Evolutionary conservation across 2,888 invertebrate genomes (phyloP), one percentile per base, ranked within the genome.

Genomic region (Rugalucina vietnamica): DNA sequence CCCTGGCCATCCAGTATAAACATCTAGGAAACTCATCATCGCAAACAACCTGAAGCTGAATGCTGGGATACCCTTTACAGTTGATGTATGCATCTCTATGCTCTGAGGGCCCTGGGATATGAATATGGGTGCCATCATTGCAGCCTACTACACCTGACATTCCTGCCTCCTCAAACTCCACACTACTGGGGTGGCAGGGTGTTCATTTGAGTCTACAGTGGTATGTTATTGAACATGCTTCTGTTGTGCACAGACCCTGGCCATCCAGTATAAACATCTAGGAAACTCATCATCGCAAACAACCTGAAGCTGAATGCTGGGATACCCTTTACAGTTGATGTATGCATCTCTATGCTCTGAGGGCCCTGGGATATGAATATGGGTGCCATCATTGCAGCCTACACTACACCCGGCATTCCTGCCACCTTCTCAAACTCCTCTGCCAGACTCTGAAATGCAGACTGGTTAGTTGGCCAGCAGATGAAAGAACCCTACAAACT

Each of bases 1-100:
- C 18, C 82, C 88, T 50, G 84, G 82, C 72, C 79, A 84, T 8
- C 79, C 88, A 21, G 76, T 77, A n/a, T 78, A 82, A 14, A 81
- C 79, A 39, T 88, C 85, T 3, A 82, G 43, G 34, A 88, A 86
- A 36, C 50, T 86, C n/a, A 29, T 72, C 69, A 60, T 82, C 84
- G 57, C 85, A 88, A 0, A 88, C 86, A 43, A 78, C 86, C 39
- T 88, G 85, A n/a, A 88, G 74, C 8, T 84, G 86, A 24, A 88
- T 79, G 24, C 78, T 77, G 8, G 86, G 76, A 69, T 49, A 80
- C 18, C 84, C 84, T 72, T 84, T 86, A 14, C 86, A 27, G 37
- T 79, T 80, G 21, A 75, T n/a, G n/a, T n/a, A 86, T 0, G 84
- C 81, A 32, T 78, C 79, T 10, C 84, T 27, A 43, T 50, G 70